These are phyloP conservation scores for Phoeniculus purpureus DNA, from an alignment of 2,797 vertebrate genomes.

Conservation along the genomic window DNA sequence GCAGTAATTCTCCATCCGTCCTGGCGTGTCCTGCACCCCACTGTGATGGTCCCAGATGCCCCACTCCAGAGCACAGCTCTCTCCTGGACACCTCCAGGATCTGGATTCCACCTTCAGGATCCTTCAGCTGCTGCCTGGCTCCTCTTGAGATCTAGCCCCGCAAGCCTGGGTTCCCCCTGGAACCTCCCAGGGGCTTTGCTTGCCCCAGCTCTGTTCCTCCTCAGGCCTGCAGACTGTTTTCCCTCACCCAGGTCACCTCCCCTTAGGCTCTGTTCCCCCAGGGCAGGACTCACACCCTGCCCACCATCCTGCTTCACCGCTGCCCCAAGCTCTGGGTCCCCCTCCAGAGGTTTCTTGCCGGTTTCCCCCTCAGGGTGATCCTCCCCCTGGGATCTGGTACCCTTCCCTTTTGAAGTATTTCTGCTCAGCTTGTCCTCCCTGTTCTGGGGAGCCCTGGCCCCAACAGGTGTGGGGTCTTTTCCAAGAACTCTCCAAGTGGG, in stretches of 20 bases:
- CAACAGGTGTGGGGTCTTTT: not conserved
- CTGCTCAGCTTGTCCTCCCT: not conserved
- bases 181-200: not conserved
- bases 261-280: no score
- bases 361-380: not conserved
- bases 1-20: not conserved
- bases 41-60: no score
- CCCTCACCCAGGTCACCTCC: no score
- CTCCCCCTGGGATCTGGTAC: not conserved
- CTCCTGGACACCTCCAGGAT: not conserved
- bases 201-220: no score
- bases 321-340: not conserved
- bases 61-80: no score
- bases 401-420: not conserved
- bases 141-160: not conserved
- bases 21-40: no score
- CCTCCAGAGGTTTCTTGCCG: rapidly evolving
- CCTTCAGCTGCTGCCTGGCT: not conserved
- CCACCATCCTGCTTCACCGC: not conserved
- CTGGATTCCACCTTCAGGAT: no score
- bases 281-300: no score
- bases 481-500: not conserved
- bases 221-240: not conserved
- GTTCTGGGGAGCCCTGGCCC: no score
- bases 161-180: not conserved